Evolutionary conservation across 2,113 vertebrate species (phyloP).

Genomic region (Macrotus californicus): DNA sequence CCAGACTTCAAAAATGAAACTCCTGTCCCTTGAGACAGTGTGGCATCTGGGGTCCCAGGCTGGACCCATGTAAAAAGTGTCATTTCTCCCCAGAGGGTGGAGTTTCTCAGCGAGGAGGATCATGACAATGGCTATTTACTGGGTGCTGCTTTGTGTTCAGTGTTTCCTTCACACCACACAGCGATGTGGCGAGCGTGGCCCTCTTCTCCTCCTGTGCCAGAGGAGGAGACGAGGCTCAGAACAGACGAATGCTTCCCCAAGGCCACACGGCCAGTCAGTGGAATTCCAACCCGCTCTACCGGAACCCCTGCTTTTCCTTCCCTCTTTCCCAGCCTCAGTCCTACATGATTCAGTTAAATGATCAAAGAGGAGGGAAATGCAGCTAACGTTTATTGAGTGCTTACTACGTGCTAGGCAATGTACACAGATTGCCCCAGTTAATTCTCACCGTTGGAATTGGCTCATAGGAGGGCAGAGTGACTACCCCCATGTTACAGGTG

Average conservation of each 20-base stretch:
- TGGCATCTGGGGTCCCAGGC: background rate
- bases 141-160: background rate
- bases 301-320: background rate
- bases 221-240: background rate
- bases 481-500: background rate
- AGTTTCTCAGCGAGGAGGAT: background rate
- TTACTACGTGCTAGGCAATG: background rate
- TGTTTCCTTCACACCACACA: background rate
- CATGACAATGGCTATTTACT: background rate
- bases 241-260: background rate
- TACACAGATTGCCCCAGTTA: background rate
- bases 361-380: background rate
- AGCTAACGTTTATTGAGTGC: background rate
- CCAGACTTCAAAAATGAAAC: background rate
- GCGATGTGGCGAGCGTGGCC: fast-evolving
- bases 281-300: background rate
- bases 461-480: background rate
- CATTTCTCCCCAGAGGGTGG: background rate
- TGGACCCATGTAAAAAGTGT: background rate
- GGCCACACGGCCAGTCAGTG: background rate
- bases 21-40: background rate
- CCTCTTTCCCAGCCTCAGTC: background rate
- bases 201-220: background rate
- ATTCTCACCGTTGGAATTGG: background rate
- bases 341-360: background rate